These are phyloP conservation scores for Drosophila ezoana DNA, from an alignment of 2,888 invertebrate species.

Conservation along the genomic window DNA sequence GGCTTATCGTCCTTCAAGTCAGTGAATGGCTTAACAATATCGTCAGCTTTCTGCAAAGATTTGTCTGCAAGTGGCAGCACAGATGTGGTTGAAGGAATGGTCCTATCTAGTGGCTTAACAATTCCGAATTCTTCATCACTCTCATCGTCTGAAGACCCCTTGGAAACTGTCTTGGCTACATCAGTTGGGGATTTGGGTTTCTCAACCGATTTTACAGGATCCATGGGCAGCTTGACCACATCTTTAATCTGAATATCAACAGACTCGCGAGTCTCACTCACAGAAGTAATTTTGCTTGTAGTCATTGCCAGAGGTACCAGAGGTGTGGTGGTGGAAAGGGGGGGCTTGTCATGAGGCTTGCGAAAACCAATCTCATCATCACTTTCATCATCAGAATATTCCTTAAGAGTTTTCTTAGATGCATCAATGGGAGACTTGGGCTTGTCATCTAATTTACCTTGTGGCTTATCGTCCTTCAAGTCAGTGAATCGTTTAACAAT, in stretches of 20 bases:
- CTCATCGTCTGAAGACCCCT: neutral
- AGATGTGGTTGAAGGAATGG: neutral
- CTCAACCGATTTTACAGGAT: neutral
- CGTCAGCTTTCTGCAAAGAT: neutral
- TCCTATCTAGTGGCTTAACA: neutral
- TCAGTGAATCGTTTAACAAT: neutral
- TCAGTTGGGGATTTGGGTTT: neutral
- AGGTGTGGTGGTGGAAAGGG: too few relatives aligned
- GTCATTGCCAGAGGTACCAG: too few relatives aligned
- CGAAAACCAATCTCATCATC: neutral
- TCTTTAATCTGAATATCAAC: too few relatives aligned
- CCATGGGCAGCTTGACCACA: neutral
- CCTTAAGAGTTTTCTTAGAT: neutral
- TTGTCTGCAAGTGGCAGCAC: too few relatives aligned
- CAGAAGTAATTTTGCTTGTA: too few relatives aligned
- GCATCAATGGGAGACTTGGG: slow-evolving; percentile 3
- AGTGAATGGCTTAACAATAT: neutral
- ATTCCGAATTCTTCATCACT: neutral
- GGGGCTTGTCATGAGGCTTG: too few relatives aligned
- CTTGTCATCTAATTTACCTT: slow-evolving; percentile 21
- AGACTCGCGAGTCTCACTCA: too few relatives aligned
- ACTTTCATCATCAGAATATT: slow-evolving; percentile 10
- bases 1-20: slow-evolving; percentile 1
- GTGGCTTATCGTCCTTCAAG: neutral
- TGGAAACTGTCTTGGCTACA: neutral